Evolutionary conservation across 2,113 vertebrate species (phyloP).

Genomic region (Lepus americanus): DNA sequence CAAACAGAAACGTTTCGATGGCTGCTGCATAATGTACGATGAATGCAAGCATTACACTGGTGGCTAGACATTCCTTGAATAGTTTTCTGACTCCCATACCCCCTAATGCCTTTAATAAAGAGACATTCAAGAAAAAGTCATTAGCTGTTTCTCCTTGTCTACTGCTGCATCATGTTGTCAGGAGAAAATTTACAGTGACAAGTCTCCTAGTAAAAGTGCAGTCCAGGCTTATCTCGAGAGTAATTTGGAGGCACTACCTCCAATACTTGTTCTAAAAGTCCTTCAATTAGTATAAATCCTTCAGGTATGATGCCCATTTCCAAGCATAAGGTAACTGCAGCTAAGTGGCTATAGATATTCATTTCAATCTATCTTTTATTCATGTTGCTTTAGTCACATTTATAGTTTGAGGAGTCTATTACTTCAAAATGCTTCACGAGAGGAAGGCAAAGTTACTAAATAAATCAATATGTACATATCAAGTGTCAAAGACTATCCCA

Average conservation of each 20-base stretch:
- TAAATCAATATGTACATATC: slow-evolving; percentile 63
- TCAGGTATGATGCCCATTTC: slow-evolving; percentile 63
- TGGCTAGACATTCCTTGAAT: no score
- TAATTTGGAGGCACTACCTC: slow-evolving; percentile 46
- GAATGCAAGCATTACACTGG: not conserved
- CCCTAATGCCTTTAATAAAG: not conserved
- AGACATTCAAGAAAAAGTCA: not conserved
- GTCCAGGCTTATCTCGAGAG: slow-evolving; percentile 29
- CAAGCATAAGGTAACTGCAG: slow-evolving; percentile 60
- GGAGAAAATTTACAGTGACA: slow-evolving; percentile 47
- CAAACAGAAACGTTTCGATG: not conserved
- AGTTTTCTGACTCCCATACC: not conserved
- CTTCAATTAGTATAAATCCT: slow-evolving; percentile 80
- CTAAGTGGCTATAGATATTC: slow-evolving; percentile 74
- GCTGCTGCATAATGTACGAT: not conserved
- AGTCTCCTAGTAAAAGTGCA: slow-evolving; percentile 35
- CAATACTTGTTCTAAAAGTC: slow-evolving; percentile 39
- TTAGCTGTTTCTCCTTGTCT: not conserved
- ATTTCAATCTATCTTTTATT: slow-evolving; percentile 79
- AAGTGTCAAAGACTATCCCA: slow-evolving; percentile 46
- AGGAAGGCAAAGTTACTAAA: slow-evolving; percentile 62
- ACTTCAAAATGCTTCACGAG: slow-evolving; percentile 68
- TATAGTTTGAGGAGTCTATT: slow-evolving; percentile 71
- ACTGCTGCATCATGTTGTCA: not conserved
- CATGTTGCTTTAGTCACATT: slow-evolving; percentile 71